These are phyloP conservation scores for Zaprionus ornatus DNA, from an alignment of 1,140 invertebrate species.

Conservation along the genomic window DNA sequence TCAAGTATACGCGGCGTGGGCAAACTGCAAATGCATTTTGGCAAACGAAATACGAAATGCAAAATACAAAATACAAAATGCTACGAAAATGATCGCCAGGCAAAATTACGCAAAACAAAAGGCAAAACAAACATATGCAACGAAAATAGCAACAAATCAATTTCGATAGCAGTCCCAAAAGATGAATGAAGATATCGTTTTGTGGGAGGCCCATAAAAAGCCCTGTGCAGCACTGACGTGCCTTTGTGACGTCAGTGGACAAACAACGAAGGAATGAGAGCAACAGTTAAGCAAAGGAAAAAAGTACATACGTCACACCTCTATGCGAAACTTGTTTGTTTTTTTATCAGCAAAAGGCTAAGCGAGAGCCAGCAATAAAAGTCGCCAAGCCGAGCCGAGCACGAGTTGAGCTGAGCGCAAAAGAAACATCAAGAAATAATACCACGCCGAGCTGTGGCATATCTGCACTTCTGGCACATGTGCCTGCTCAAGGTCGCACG, in stretches of 20 bases:
- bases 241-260: slow-evolving; percentile 29
- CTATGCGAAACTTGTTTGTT: neutral
- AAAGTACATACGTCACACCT: slow-evolving; percentile 6
- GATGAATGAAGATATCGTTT: slow-evolving; percentile 8
- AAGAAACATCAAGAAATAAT: neutral
- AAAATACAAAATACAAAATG: slow-evolving; percentile 16
- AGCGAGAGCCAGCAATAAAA: slow-evolving; percentile 16
- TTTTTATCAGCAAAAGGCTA: neutral
- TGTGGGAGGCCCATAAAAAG: neutral
- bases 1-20: slow-evolving; percentile 64
- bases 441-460: neutral
- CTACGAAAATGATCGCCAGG: neutral
- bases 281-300: neutral
- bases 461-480: slow-evolving; percentile 71
- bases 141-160: slow-evolving; percentile 3
- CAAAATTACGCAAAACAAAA: neutral
- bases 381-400: neutral
- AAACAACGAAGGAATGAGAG: neutral
- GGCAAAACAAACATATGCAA: neutral
- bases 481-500: slow-evolving; percentile 61
- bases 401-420: too few species aligned
- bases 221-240: slow-evolving; percentile 1
- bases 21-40: slow-evolving; percentile 50
- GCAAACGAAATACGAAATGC: slow-evolving; percentile 24
- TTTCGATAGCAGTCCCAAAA: neutral